Conservation (phyloP, 2,888 invertebrate genomes). For the Teinopalpus imperialis region DNA sequence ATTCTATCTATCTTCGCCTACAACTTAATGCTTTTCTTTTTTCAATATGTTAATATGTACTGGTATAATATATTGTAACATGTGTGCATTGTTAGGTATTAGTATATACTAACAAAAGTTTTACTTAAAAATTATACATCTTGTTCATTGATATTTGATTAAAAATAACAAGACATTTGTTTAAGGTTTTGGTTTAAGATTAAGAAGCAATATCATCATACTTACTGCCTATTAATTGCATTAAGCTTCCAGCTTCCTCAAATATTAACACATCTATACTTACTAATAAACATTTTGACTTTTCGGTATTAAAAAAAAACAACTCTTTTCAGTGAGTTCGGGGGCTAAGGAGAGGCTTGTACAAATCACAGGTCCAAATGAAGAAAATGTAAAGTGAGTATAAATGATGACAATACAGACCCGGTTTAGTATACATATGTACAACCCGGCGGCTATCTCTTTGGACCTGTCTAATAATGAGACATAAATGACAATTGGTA, state of each 20-base stretch:
- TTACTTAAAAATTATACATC: neutral
- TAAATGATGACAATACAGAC: too few relatives aligned
- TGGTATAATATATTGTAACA: neutral
- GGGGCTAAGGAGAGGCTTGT: conserved; percentile 97
- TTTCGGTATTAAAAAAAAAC: conserved; percentile 5
- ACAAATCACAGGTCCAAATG: conserved; percentile 96
- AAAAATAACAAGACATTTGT: neutral
- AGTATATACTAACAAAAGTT: conserved; percentile 9
- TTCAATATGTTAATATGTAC: conserved; percentile 28
- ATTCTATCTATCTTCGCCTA: conserved; percentile 42
- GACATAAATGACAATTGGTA: too few relatives aligned
- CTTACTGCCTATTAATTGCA: conserved; percentile 49
- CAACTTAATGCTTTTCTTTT: conserved; percentile 31
- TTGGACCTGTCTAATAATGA: too few relatives aligned
- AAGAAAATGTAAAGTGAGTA: conserved; percentile 95
- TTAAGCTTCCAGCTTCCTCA: conserved; percentile 54
- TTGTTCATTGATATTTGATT: too few relatives aligned
- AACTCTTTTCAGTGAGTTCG: conserved; percentile 88
- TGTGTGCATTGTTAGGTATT: neutral
- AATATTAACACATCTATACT: conserved; percentile 35
- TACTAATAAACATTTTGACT: conserved; percentile 1
- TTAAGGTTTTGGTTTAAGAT: neutral
- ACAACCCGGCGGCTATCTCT: too few relatives aligned
- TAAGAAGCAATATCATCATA: neutral
- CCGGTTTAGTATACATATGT: too few relatives aligned